A percentile compares a stretch with the other conserved stretches of the same genome.
Conservation (phyloP, 2,113 vertebrate species). For the Phylloscopus trochilus region DNA sequence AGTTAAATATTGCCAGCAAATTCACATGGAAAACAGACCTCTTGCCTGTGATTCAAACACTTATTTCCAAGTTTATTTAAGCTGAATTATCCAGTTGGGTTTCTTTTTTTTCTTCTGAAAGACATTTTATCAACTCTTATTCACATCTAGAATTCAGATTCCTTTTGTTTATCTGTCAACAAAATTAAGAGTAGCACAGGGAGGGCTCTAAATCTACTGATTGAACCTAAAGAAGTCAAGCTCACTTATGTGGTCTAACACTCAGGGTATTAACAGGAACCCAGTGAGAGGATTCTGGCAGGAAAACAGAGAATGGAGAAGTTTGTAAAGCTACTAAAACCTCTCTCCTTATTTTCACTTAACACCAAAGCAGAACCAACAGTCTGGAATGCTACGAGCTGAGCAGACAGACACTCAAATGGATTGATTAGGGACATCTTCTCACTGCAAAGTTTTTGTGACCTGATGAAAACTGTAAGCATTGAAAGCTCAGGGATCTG, state of each 20-base stretch:
- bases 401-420: not conserved
- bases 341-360: not conserved
- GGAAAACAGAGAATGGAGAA: not conserved
- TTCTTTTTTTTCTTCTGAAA: not conserved
- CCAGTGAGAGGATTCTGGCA: not conserved
- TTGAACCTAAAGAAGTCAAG: not conserved
- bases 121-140: not conserved
- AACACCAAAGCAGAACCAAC: not conserved
- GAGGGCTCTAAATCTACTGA: not conserved
- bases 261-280: not conserved
- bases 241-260: not conserved
- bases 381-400: not conserved
- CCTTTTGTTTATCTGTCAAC: not conserved
- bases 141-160: not conserved
- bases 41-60: not conserved
- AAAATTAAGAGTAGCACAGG: not conserved
- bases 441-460: not conserved
- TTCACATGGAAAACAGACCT: not conserved
- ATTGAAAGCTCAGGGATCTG: not conserved
- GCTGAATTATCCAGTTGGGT: not conserved
- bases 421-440: not conserved
- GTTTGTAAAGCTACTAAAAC: not conserved
- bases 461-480: not conserved
- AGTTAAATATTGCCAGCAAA: conserved; percentile 7
- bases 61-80: conserved; percentile 7